Evolutionary conservation across 2,888 invertebrate species (phyloP), one percentile per base, ranked within the genome.

Genomic region (Tiliacea aurago): DNA sequence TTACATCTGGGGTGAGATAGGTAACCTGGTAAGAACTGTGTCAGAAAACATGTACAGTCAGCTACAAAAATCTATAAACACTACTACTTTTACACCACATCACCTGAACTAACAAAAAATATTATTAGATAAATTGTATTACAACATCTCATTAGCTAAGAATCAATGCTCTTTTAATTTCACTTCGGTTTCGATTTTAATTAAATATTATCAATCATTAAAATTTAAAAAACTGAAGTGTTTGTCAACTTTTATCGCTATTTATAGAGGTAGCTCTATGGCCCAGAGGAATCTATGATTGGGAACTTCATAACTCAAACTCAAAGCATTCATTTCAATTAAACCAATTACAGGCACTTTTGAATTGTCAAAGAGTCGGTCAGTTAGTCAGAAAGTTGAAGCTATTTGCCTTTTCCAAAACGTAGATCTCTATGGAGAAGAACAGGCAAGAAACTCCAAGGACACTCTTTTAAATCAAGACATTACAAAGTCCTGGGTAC

Each of bases 1-100:
- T 53, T 7, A 77, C 67, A 58, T 23, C 28, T 68, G 18, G 20
- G n/a, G 49, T 49, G 13, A 51, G 43, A 67, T n/a, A 10, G 13
- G 18, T 28, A 28, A 67, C 43, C 18, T 51, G 7, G 18, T 58
- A 41, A 45, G 13, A 66, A 15, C 4, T 45, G 20, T 15, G 45
- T 59, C n/a, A 37, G 4, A 3, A 9, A 28, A 20, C n/a, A 45
- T 37, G 23, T 23, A 28, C 1, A 0, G 9, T 41, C 41, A 41
- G 9, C 41, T 0, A 41, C 41, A 9, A 51, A n/a, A n/a, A n/a
- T 51, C 6, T 13, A 6, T 51, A n/a, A n/a, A 23, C 5, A 13
- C 51, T n/a, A 5, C 51, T 51, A 51, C n/a, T 51, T 23, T 51
- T 51, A 51, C 5, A 51, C 11, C 5, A 51, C 11, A 23, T 23